A percentile compares a stretch with the other conserved stretches of the same genome.
Evolutionary conservation across 2,113 vertebrate species (phyloP).

Genomic region (Clarias gariepinus): DNA sequence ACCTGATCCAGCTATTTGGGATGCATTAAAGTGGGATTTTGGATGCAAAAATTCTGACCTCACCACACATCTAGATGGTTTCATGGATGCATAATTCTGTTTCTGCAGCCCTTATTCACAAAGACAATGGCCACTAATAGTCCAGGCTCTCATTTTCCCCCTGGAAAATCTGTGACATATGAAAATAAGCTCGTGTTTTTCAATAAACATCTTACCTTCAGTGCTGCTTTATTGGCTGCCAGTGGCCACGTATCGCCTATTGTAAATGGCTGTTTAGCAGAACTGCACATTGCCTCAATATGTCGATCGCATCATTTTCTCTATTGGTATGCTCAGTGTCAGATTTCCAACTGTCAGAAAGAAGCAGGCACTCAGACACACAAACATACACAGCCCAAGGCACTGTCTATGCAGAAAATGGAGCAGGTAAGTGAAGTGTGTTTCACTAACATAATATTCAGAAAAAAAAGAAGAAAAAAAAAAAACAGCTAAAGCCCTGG

Average conservation of each 20-base stretch:
- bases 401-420: slow-evolving; percentile 42
- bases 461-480: neutral
- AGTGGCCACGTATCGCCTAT: slow-evolving; percentile 4
- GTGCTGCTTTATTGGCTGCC: slow-evolving; percentile 26
- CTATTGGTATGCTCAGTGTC: slow-evolving; percentile 22
- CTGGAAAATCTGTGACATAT: neutral
- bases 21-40: neutral
- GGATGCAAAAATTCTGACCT: too few relatives aligned
- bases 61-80: neutral
- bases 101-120: neutral
- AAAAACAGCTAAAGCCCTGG: slow-evolving; percentile 39
- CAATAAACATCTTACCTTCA: slow-evolving; percentile 21
- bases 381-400: slow-evolving; percentile 8
- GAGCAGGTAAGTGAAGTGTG: slow-evolving; percentile 59
- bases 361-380: neutral
- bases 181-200: slow-evolving; percentile 8
- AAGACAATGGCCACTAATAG: neutral
- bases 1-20: neutral
- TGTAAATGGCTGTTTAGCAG: slow-evolving; percentile 33
- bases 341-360: slow-evolving; percentile 44
- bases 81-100: neutral
- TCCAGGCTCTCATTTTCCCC: neutral
- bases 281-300: slow-evolving; percentile 44
- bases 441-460: slow-evolving; percentile 48
- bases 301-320: slow-evolving; percentile 33